A percentile compares a stretch with the other conserved stretches of the same genome.
Conservation (phyloP, 1,140 invertebrate genomes). For the Trypoxylus dichotomus region DNA sequence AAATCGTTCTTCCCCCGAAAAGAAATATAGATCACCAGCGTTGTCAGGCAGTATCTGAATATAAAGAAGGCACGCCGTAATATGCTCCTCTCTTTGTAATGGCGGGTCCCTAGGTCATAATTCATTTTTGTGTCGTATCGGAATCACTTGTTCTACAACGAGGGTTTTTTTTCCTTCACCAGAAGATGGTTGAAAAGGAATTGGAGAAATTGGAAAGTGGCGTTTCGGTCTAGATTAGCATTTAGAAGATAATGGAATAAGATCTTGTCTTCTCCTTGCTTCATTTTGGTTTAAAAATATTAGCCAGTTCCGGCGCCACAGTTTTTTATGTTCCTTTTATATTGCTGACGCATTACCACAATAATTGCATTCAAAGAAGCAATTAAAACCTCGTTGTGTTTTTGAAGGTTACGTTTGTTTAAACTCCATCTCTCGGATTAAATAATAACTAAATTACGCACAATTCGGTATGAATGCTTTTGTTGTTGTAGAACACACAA, state of each 20-base stretch:
- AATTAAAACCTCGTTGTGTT: no score
- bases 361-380: no score
- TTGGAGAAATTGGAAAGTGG: not conserved
- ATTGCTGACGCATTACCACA: no score
- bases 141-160: slow-evolving; percentile 3
- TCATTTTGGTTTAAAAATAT: not conserved
- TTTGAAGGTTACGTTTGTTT: no score
- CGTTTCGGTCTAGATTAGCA: not conserved
- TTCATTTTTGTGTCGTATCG: not conserved
- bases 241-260: not conserved
- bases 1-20: slow-evolving; percentile 5
- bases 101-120: not conserved
- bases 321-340: no score
- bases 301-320: not conserved
- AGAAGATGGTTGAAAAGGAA: not conserved
- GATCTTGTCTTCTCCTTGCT: not conserved
- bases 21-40: not conserved
- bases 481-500: no score
- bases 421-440: no score
- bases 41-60: slow-evolving; percentile 11
- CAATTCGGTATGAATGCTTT: no score
- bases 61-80: slow-evolving; percentile 9
- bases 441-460: no score
- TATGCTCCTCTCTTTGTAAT: not conserved
- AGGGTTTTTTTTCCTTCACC: not conserved